Percentiles rank a stretch among this genome's conserved stretches.
Evolutionary conservation across 2,888 invertebrate genomes (phyloP).

Genomic region (Stenodera caucasica): DNA sequence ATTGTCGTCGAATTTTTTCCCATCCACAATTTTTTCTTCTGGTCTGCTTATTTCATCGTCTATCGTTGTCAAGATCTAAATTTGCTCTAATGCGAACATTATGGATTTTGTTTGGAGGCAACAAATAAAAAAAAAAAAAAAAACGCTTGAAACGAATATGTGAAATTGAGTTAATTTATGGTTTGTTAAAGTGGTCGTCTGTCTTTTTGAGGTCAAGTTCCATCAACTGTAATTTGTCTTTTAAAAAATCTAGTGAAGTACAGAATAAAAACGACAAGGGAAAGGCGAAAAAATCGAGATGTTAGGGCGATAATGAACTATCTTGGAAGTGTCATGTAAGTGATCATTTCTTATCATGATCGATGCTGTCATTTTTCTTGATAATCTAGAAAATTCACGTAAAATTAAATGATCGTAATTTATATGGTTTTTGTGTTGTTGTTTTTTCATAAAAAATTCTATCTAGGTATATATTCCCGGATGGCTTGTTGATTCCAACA

Average conservation of each 20-base stretch:
- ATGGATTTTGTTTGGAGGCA: too few species aligned
- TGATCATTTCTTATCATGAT: conserved; percentile 1
- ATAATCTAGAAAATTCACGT: too few species aligned
- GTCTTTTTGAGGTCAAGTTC: background rate
- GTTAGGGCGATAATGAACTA: background rate
- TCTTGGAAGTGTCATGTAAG: conserved; percentile 1
- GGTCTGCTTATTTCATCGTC: too few species aligned
- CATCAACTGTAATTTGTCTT: background rate
- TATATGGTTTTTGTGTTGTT: too few species aligned
- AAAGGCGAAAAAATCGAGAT: background rate
- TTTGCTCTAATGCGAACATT: background rate
- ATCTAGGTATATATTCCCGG: background rate
- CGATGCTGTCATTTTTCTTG: background rate
- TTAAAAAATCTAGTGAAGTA: too few species aligned
- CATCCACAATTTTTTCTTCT: background rate
- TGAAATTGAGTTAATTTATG: background rate
- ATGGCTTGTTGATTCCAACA: background rate
- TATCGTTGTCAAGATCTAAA: background rate
- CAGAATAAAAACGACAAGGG: background rate
- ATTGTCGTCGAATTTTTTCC: background rate
- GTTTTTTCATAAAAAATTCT: too few species aligned
- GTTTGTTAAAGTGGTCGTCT: background rate
- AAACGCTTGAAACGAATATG: background rate
- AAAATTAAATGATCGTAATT: background rate
- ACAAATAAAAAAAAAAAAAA: background rate